Base-by-base conservation (phyloP, 2,113 vertebrate species). In the Galemys pyrenaicus region DNA sequence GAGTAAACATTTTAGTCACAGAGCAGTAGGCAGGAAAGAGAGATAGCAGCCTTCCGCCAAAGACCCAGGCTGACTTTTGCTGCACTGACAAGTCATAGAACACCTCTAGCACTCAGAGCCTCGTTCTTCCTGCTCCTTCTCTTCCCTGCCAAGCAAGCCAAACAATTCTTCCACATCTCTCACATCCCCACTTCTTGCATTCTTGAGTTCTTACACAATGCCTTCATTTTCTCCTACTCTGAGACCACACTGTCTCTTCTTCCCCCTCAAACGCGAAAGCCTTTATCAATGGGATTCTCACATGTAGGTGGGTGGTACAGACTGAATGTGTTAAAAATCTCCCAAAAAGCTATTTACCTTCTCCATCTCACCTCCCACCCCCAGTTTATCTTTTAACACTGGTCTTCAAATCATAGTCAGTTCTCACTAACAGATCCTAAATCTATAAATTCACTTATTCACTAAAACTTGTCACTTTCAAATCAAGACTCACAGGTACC, bases 311-410 rank as follows among this genome's bases (percentile, higher is more conserved):
- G 60, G 6, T 5, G 26, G 70, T 77, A 35, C 5, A 28, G 30
- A 9, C 60, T 67, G 54, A 92, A 74, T 5, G 32, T 56, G 1
- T 54, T 49, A 5, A 58, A 77, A 93, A 87, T 80, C 15, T 39
- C 87, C 46, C 68, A 46, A 89, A 93, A 80, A 26, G 10, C 35
- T 54, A 2, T 28, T 67, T 26, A 30, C 65, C 20, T 46, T 73
- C 54, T 73, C 44, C 46, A 78, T 28, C 28, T 44, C 20, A 91
- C 6, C 2, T 16, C 35, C 16, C 51, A 89, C 62, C 32, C 54
- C 20, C 49, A 58, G 28, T 89, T 87, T 75, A 71, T 15, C 35
- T 95, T 92, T 80, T 65, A 75, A 71, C 28, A 8, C 39, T 74
- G 32, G 20, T 44, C 81, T 94, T 75, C 68, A 89, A 86, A 77